Evolutionary conservation across 2,888 invertebrate genomes (phyloP), one percentile per base, ranked within the genome.

Genomic region (Lydus trimaculatus): DNA sequence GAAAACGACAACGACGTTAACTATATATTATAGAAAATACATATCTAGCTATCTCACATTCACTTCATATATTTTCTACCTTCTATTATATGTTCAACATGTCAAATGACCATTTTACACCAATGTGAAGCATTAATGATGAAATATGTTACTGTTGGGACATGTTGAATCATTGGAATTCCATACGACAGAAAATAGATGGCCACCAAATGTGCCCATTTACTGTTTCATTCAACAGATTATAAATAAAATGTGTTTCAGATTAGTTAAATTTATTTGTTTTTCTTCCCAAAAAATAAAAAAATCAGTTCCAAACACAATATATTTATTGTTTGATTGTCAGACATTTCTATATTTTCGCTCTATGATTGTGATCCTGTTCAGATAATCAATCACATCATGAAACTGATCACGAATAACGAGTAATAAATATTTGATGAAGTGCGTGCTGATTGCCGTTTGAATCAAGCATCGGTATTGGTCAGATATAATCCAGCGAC

Each of bases 101-200:
- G 83, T 86, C 85, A 86, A 86, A 87, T 86, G 86, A 86, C 86
- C 86, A 86, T 86, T 86, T 86, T 86, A 85, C 85, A 84, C 83
- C 84, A 81, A 85, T 85, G 86, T 82, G 81, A 79, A 81, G 75
- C 74, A 48, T 80, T 87, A 87, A 87, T 86, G 86, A 87, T 87
- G 86, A 87, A 86, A 87, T 86, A 87, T 85, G 82, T 82, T 79
- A 78, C 87, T 82, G 78, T 75, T 78, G 87, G 87, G 87, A 85
- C 76, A 72, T 75, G 75, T 83, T 86, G 86, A 86, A 86, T 86
- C 87, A 87, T 87, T 83, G 83, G 83, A 82, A 82, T 79, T 77
- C 76, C 72, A 75, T 73, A 73, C 73, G 74, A 72, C 74, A 67
- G 65, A 64, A 48, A 64, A 70, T 70, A 65, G 67, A 70, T 70